A percentile compares a stretch with the other conserved stretches of the same genome.
These are phyloP conservation scores for Rhinoderma darwinii DNA, from an alignment of 2,113 vertebrate genomes.

Conservation along the genomic window DNA sequence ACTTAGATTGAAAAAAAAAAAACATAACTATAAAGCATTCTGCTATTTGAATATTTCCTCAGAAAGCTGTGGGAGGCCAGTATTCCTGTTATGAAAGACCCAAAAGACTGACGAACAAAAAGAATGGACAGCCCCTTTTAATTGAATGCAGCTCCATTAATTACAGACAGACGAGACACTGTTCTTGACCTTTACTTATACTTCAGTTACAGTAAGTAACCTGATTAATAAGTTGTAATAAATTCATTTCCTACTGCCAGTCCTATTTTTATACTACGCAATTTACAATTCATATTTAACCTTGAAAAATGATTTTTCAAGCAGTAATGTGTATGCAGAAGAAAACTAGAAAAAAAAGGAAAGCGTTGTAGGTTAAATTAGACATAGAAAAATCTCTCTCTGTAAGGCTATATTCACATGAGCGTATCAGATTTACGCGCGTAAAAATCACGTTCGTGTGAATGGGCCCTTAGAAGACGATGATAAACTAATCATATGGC, in stretches of 20 bases:
- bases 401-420: too few relatives aligned
- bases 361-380: not conserved
- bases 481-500: not conserved
- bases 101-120: not conserved
- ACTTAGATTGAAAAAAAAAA: not conserved
- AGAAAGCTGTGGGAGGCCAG: not conserved
- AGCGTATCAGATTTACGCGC: too few relatives aligned
- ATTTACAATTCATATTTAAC: slow-evolving; percentile 37
- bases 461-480: not conserved
- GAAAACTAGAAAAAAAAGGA: not conserved
- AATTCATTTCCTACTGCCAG: not conserved
- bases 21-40: not conserved
- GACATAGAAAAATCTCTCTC: too few relatives aligned
- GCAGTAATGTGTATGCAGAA: not conserved
- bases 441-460: too few relatives aligned
- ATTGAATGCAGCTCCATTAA: not conserved
- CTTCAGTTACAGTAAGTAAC: slow-evolving; percentile 25
- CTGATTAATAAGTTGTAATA: slow-evolving; percentile 19
- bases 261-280: not conserved
- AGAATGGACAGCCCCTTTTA: not conserved
- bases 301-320: not conserved
- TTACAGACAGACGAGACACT: slow-evolving; percentile 7
- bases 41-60: not conserved
- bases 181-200: slow-evolving; percentile 27
- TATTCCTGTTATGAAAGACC: not conserved